phyloP scores from a whole-genome alignment of 2,888 invertebrate species.

The Tineola bisselliella region DNA sequence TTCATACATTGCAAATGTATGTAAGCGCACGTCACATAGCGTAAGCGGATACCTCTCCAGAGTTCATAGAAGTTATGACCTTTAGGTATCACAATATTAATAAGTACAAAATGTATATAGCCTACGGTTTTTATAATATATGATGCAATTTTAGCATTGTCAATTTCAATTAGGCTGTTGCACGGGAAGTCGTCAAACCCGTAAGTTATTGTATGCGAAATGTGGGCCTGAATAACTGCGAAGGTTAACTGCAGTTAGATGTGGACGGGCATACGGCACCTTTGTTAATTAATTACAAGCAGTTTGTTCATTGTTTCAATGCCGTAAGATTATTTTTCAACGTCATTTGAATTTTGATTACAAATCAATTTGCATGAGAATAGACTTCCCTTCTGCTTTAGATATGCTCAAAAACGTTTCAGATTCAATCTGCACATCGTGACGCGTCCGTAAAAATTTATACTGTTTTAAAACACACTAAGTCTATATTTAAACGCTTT shows the following conservation, averaged over 20 bases:
- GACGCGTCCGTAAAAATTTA: background rate
- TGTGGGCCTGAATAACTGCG: background rate
- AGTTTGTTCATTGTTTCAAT: background rate
- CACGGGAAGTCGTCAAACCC: background rate
- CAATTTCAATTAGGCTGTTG: background rate
- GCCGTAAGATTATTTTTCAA: background rate
- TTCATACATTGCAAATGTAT: too few relatives aligned
- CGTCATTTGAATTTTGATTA: too few relatives aligned
- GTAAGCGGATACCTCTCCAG: too few relatives aligned
- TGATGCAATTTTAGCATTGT: background rate
- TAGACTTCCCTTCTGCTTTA: too few relatives aligned
- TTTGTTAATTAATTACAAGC: slow-evolving; percentile 3
- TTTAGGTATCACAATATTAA: too few relatives aligned
- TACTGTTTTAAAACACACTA: background rate
- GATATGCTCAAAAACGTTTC: too few relatives aligned
- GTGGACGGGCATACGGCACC: background rate
- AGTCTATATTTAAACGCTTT: background rate
- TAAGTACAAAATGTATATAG: too few relatives aligned
- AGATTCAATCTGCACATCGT: background rate
- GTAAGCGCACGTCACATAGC: too few relatives aligned
- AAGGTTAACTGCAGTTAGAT: slow-evolving; percentile 1
- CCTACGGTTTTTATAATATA: too few relatives aligned
- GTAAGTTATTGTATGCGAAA: slow-evolving; percentile 5
- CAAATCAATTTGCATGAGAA: too few relatives aligned
- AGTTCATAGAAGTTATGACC: too few relatives aligned